These are phyloP conservation scores for Bovichtus variegatus DNA, from an alignment of 2,797 vertebrate species.

Conservation along the genomic window DNA sequence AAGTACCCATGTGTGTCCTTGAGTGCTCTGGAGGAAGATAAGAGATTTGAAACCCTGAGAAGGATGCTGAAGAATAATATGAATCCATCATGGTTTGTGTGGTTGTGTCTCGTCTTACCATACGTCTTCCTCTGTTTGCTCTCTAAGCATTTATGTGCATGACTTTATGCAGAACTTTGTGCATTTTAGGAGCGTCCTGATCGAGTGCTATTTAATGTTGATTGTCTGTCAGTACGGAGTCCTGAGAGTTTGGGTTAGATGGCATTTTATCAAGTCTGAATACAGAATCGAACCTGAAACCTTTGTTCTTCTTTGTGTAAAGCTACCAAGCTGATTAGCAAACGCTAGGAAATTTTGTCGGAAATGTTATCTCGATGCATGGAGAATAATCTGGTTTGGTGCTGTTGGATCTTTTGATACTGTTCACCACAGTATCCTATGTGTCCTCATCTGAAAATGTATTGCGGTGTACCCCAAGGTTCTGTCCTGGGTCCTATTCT, in stretches of 20 bases:
- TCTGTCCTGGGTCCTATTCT: neutral
- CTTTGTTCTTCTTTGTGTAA: neutral
- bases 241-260: neutral
- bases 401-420: neutral
- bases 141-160: neutral
- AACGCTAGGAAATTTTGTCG: neutral
- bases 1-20: neutral
- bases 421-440: too few species aligned
- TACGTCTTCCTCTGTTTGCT: constrained; percentile 1
- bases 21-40: constrained; percentile 15
- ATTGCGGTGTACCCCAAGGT: neutral
- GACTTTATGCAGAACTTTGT: neutral
- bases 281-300: neutral
- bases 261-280: neutral
- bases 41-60: constrained; percentile 35
- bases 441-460: too few species aligned
- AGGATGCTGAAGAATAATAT: constrained; percentile 13
- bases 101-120: constrained; percentile 21
- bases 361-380: neutral
- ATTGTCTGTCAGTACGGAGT: neutral
- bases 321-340: neutral
- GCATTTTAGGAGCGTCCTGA: neutral
- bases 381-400: too few species aligned
- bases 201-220: neutral
- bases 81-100: constrained; percentile 34